Evolutionary conservation across 2,113 vertebrate genomes (phyloP).

Genomic region (Psittacara wagleri): DNA sequence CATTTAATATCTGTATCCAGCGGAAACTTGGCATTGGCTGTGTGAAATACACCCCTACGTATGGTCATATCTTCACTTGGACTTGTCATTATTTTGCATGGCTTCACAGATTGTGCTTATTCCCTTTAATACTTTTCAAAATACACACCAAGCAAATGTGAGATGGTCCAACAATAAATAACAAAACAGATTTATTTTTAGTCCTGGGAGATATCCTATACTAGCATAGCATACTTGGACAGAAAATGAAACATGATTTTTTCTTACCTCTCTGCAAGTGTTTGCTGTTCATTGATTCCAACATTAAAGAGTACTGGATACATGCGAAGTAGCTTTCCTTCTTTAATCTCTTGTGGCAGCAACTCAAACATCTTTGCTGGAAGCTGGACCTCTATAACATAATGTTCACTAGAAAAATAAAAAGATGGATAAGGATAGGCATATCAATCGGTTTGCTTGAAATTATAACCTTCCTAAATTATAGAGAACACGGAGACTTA

Average conservation of each 20-base stretch:
- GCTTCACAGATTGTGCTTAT: background rate
- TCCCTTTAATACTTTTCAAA: background rate
- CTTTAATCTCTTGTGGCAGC: conserved; percentile 89
- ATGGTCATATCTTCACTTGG: background rate
- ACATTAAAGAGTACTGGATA: conserved; percentile 94
- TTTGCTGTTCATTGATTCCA: conserved; percentile 98
- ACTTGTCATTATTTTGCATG: background rate
- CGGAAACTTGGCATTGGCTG: background rate
- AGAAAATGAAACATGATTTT: background rate
- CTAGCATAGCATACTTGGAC: background rate
- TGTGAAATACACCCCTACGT: background rate
- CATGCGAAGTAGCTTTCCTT: conserved; percentile 86
- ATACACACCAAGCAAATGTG: background rate
- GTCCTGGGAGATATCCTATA: background rate
- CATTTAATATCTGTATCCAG: background rate
- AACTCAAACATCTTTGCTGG: conserved; percentile 86
- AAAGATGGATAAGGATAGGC: background rate
- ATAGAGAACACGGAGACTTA: background rate
- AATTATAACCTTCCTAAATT: background rate
- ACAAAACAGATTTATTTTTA: background rate
- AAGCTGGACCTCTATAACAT: conserved; percentile 91
- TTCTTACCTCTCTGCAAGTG: conserved; percentile 92
- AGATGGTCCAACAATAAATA: background rate
- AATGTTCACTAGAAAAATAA: conserved; percentile 82
- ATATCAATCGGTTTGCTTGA: background rate